Base-by-base conservation (phyloP, 2,888 invertebrate genomes). In the Drosophila paracracens region DNA sequence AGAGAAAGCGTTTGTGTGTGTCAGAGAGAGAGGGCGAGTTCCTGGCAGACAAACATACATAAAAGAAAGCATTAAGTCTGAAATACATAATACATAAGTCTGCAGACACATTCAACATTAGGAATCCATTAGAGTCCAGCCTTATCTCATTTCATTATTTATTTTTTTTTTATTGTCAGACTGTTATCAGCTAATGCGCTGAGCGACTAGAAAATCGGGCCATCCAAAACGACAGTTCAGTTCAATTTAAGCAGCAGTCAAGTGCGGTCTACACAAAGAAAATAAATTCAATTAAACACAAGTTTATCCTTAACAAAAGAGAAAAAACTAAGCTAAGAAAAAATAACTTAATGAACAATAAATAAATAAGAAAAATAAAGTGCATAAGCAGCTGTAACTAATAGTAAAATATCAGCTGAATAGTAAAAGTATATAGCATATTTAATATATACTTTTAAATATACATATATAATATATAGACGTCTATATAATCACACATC, bases 131-230 rank as follows among this genome's bases (percentile, higher is more conserved):
- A 38, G n/a, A 58, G 36, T 21, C 18, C 25, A 10, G n/a, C n/a
- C 76, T 78, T 76, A 78, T 78, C 78, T 43, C 38, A 7, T 6
- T 16, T 25, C 46, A 25, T 25, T 16, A 46, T 46, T 7, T 46
- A 7, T 21, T 21, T 43, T 11, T 11, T 43, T 21, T 21, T 21
- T 46, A 21, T 21, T 16, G 54, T 40, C 16, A 10, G 58, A 36
- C 13, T 21, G 52, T 71, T 79, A 79, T 79, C 78, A 79, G 63
- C 62, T 5, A 4, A 18, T 10, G 13, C 31, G 27, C 31, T 31
- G 60, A 58, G 72, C 62, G 58, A n/a, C 53, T 50, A 10, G 43
- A 70, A 70, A 61, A 31, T 53, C 52, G 38, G 38, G 52, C 43
- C 21, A 21, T 43, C 11, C 46, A 29, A 38, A 36, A 6, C 35